These are phyloP conservation scores for Felis catus DNA, from an alignment of 2,113 vertebrate species.

Conservation along the genomic window DNA sequence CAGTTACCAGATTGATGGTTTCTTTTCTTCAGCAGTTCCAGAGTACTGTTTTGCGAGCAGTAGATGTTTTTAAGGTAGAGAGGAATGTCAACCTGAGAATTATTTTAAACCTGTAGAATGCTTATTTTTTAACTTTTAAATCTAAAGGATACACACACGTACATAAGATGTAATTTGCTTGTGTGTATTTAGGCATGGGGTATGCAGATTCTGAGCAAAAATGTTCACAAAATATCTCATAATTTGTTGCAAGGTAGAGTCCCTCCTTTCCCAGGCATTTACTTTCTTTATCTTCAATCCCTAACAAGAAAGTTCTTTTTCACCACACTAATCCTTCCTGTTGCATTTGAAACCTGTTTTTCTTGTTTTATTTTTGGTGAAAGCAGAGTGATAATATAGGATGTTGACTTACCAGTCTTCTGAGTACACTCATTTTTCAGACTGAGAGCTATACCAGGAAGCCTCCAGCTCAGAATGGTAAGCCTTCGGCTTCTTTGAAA, in stretches of 20 bases:
- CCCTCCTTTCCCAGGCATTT: background rate
- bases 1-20: background rate
- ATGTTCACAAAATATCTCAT: background rate
- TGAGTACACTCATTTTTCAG: constrained; percentile 44
- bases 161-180: constrained; percentile 36
- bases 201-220: background rate
- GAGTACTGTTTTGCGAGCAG: background rate
- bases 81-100: background rate
- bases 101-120: background rate
- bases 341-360: constrained; percentile 34
- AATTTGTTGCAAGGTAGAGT: background rate
- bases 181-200: background rate
- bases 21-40: background rate
- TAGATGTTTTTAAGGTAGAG: background rate
- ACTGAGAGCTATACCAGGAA: constrained; percentile 17
- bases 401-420: constrained; percentile 54
- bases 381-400: constrained; percentile 11
- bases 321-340: constrained; percentile 15
- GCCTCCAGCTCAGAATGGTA: background rate
- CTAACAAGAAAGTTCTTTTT: constrained; percentile 26
- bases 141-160: background rate
- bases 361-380: constrained; percentile 54
- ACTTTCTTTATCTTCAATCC: background rate
- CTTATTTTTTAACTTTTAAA: constrained; percentile 22
- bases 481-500: background rate